phyloP scores from a whole-genome alignment of 2,797 vertebrate genomes.

The Microtus obscurus region DNA sequence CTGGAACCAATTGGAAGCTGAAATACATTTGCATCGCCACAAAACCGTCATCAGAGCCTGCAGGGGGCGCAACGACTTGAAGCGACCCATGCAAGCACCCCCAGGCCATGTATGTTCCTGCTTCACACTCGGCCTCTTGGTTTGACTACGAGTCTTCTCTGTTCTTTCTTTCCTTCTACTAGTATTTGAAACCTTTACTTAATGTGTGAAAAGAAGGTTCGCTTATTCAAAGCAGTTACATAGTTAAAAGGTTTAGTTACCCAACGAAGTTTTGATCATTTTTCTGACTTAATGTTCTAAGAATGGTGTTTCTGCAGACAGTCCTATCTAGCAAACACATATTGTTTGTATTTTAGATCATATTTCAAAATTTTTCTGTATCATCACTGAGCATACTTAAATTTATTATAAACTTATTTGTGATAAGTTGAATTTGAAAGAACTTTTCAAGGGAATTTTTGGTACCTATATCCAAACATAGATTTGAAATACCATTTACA shows the following conservation, averaged over 20 bases:
- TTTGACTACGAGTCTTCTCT: not conserved
- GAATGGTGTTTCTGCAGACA: conserved; percentile 7
- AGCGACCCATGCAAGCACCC: conserved; percentile 94
- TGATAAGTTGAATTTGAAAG: not conserved
- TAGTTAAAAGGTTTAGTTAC: conserved; percentile 1
- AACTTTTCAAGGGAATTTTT: conserved; percentile 62
- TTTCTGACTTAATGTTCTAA: not conserved
- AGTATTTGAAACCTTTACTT: conserved; percentile 41
- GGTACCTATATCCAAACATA: conserved; percentile 22
- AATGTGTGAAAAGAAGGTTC: conserved; percentile 22
- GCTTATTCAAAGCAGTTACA: not conserved
- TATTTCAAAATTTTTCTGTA: conserved; percentile 47
- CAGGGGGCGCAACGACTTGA: conserved; percentile 95
- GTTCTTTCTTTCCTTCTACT: conserved; percentile 23
- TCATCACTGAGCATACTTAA: conserved; percentile 5
- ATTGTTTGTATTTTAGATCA: conserved; percentile 1
- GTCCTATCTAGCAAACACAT: not conserved
- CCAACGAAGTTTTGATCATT: not conserved
- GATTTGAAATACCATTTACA: conserved; percentile 50
- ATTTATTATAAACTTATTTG: conserved; percentile 44
- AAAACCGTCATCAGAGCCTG: conserved; percentile 99
- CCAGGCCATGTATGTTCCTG: conserved; percentile 93
- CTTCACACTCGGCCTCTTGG: not conserved
- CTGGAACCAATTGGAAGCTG: conserved; percentile 99
- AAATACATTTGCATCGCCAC: conserved; percentile 99